Evolutionary conservation across 2,113 vertebrate species (phyloP), one percentile per base, ranked within the genome.

Genomic region (Cichladusa arquata): DNA sequence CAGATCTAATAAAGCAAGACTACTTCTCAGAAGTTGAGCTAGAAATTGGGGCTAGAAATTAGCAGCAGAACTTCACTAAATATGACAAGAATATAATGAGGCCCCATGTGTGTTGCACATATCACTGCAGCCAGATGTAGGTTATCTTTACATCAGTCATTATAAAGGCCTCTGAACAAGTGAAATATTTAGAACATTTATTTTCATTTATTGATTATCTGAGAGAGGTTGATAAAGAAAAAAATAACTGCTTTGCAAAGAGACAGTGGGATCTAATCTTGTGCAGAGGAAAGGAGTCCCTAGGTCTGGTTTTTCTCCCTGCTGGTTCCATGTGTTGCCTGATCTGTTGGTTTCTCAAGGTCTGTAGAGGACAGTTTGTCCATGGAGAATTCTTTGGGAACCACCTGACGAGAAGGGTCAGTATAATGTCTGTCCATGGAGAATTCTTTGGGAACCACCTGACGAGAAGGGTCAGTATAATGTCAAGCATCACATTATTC

Each of bases 351-450:
- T 44, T 34, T 82, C 25, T 60, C 31, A 25, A 31, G 25, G 19
- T 71, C 15, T 44, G 20, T 17, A 44, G 19, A 44, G 36, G n/a
- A 44, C 51, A 71, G 22, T 44, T 61, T 12, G 25, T 61, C 36
- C 36, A 13, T 5, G 4, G 47, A 53, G 25, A 61, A 53, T 83
- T 61, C 66, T 44, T 71, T 51, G 47, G 56, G 57, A 51, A 5
- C 20, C 36, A 61, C 8, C 6, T 0, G 0, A 34, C 8, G 10
- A 51, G 33, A 70, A 24, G 36, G 3, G 14, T 61, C 31, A 31
- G 38, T 36, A 34, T 29, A 61, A 44, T 36, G 38, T 36, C 56
- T 12, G 25, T 61, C 36, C 36, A 13, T 5, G 4, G 47, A 53
- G 25, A 61, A 53, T 83, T 61, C 66, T 44, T 71, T 51, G 47